Percentiles rank a stretch among this genome's conserved stretches.
phyloP scores from a whole-genome alignment of 2,888 invertebrate species.

The Chaitophorus viminalis region DNA sequence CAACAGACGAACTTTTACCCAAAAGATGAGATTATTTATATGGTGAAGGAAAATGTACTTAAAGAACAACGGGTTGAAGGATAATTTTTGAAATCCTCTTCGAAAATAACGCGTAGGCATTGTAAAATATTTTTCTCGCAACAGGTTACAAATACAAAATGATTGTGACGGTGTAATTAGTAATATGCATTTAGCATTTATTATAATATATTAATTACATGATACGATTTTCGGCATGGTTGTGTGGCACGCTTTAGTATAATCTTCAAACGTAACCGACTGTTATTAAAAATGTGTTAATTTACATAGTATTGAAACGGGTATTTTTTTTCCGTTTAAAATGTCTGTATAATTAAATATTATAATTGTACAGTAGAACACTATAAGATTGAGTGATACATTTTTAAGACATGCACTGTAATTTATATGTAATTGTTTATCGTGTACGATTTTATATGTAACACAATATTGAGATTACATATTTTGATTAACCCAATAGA shows the following conservation, averaged over 20 bases:
- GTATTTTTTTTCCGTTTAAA: not conserved
- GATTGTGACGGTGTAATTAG: too few species aligned
- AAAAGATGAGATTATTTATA: too few species aligned
- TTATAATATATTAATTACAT: not conserved
- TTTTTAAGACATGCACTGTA: not conserved
- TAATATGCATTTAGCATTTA: not conserved
- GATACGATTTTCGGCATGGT: not conserved
- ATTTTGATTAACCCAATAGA: not conserved
- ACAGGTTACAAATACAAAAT: too few species aligned
- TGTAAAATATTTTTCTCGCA: too few species aligned
- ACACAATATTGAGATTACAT: not conserved
- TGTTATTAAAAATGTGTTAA: not conserved
- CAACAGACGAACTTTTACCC: too few species aligned
- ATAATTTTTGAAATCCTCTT: too few species aligned
- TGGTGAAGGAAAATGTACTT: too few species aligned
- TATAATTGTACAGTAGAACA: too few species aligned
- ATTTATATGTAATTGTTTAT: not conserved
- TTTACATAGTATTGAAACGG: not conserved
- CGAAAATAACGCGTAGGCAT: too few species aligned
- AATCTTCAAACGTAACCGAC: not conserved
- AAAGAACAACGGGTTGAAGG: too few species aligned
- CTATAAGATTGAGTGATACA: not conserved
- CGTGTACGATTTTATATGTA: not conserved
- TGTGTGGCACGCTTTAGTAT: too few species aligned
- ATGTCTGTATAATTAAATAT: not conserved